Base-by-base conservation (phyloP, 2,888 invertebrate genomes). In the Cepaea hortensis region DNA sequence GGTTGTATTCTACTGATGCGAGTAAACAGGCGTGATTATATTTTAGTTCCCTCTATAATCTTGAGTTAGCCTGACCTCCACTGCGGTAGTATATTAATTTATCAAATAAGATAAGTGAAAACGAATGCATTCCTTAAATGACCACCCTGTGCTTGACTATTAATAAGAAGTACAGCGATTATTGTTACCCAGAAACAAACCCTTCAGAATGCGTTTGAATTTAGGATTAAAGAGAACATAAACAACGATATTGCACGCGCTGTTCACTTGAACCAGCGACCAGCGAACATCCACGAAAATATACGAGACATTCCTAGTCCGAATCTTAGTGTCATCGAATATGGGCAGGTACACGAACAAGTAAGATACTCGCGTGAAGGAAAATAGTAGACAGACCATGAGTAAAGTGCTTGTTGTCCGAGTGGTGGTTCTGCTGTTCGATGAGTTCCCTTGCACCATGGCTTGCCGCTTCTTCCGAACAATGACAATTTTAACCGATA, bases 261-360 rank as follows among this genome's bases (percentile, higher is more conserved):
- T 79, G 77, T 79, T 79, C 7, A 79, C 61, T 11, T 79, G 77
- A 20, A 79, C 15, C 6, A 79, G 77, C 3, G 77, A 9, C 77
- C 77, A 79, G 23, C 77, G 77, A 9, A 79, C 61, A 23, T 79
- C 77, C n/a, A 79, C 77, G 50, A 79, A 79, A 9, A 79, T 23
- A 13, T 23, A n/a, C 13, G 77, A n/a, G 11, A 79, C 77, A 18
- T 23, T 79, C 50, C 61, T 55, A 55, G 77, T 79, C 18, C 23
- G 20, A 3, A 3, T 35, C n/a, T 23, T 79, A 13, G 23, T 79
- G 7, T 79, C 77, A 15, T 79, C 77, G 23, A 79, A 79, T 3
- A 79, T 79, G 7, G 77, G 77, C n/a, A 79, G 77, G n/a, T 79
- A 79, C 55, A 79, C 20, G 23, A 79, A 79, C 23, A 79, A 61